These are phyloP conservation scores for Machimus rusticus DNA, from an alignment of 2,888 invertebrate species.

Conservation along the genomic window DNA sequence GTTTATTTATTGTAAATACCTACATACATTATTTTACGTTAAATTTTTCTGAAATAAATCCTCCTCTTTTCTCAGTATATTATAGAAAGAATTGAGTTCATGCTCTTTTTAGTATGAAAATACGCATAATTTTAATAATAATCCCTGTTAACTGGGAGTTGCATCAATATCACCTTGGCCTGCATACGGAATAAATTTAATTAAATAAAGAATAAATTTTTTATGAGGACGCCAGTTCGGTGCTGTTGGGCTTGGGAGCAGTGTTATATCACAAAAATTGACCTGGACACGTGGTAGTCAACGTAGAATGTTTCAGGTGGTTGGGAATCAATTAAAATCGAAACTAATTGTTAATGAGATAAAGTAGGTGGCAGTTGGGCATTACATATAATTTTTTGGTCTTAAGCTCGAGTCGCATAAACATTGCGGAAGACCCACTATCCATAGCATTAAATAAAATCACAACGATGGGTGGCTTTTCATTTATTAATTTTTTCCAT, in stretches of 20 bases:
- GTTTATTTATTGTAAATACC: too few species aligned
- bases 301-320: not conserved
- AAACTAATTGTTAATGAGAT: not conserved
- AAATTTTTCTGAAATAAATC: too few species aligned
- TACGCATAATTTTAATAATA: not conserved
- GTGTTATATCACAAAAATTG: not conserved
- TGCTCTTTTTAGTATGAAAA: not conserved
- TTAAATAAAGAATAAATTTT: not conserved
- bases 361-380: not conserved
- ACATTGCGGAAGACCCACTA: not conserved
- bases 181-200: not conserved
- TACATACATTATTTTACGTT: too few species aligned
- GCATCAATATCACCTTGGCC: not conserved
- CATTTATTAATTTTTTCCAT: conserved; percentile 40
- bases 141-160: not conserved
- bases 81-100: too few species aligned
- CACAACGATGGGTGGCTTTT: not conserved
- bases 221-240: not conserved
- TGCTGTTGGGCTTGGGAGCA: not conserved
- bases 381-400: not conserved
- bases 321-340: not conserved
- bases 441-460: not conserved
- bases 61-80: too few species aligned
- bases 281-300: not conserved
- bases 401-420: not conserved